Evolutionary conservation across 2,797 vertebrate species (phyloP), one percentile per base, ranked within the genome.

Genomic region (Galagoides demidoff): DNA sequence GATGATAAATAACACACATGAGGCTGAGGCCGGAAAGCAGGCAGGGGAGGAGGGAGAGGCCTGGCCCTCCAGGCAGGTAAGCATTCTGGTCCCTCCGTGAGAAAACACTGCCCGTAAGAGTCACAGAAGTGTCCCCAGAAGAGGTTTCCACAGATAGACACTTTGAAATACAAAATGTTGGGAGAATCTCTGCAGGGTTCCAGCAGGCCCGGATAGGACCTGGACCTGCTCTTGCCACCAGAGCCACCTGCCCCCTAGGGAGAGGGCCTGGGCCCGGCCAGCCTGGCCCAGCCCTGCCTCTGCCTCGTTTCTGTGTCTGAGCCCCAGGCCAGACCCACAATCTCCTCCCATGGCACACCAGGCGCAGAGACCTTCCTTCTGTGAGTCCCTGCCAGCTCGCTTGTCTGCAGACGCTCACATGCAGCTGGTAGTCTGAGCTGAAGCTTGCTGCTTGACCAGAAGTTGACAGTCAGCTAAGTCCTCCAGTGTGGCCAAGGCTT

Each of bases 101-200:
- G 79, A 78, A 96, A 97, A 90, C 90, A 84, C 89, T 97, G 96
- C 95, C 85, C 93, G 94, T 90, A 84, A 90, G 49, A 25, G 86
- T 89, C 96, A 73, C 91, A 89, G 94, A 97, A 95, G 96, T 64
- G 96, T 95, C 84, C 89, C 93, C 76, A 57, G 95, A 96, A 96
- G 96, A 97, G 94, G 87, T 94, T 93, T 94, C 96, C 97, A 97
- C 95, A 76, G 95, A 97, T 89, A 1, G 95, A 97, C 90, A 1
- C 95, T 97, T 97, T 90, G 87, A 97, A 95, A 96, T 93, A 92
- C 93, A 96, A 95, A 94, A 95, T 92, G 87, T 89, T 57, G 78
- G 94, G 95, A n/a, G 81, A 39, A 57, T 59, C 29, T 89, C 96
- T 86, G 64, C 91, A 91, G 96, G 63, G 23, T 95, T 87, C 92